Evolutionary conservation across 1,140 invertebrate species (phyloP), one percentile per base, ranked within the genome.

Genomic region (Halictus rubicundus): DNA sequence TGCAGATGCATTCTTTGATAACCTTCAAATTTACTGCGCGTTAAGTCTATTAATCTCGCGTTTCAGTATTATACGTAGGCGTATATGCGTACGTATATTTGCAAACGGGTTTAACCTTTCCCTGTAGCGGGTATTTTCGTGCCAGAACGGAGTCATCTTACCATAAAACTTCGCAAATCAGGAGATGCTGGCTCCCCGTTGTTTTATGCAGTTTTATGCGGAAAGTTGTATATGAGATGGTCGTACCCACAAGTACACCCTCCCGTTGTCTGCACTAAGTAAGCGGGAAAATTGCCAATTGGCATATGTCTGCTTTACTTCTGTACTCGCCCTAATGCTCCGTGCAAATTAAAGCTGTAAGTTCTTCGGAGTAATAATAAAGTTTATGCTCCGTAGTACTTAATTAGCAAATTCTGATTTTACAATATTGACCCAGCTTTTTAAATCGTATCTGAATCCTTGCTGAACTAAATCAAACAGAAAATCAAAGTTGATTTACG

Each of bases 271-370:
- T 59, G 23, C n/a, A 14, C 25, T 59, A 61, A 60, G 46, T 42
- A 71, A 71, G 27, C 61, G 70, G 77, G 70, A 68, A 66, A 73
- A 79, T 79, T 79, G 63, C 52, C 77, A 79, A 79, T 79, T 79
- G 77, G 70, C 77, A 64, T 66, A 74, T 74, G 63, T 37, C 70
- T 79, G n/a, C 25, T 79, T 79, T 60, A 74, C 37, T 79, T 57
- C 25, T 21, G 9, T 12, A n/a, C 63, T 3, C 32, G 46, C 14
- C 32, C 71, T 71, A 72, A 70, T 42, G 25, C 39, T 7, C 19
- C 12, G 23, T 19, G 54, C 71, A 64, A 78, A 64, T 78, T 64
- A 63, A 60, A 49, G 42, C 71, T 37, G 37, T 42, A n/a, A 6
- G 1, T 42, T 46, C 0, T 14, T 21, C 16, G 0, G 0, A 8